These are phyloP conservation scores for Chydorus sphaericus DNA, from an alignment of 2,888 invertebrate genomes.

Conservation along the genomic window DNA sequence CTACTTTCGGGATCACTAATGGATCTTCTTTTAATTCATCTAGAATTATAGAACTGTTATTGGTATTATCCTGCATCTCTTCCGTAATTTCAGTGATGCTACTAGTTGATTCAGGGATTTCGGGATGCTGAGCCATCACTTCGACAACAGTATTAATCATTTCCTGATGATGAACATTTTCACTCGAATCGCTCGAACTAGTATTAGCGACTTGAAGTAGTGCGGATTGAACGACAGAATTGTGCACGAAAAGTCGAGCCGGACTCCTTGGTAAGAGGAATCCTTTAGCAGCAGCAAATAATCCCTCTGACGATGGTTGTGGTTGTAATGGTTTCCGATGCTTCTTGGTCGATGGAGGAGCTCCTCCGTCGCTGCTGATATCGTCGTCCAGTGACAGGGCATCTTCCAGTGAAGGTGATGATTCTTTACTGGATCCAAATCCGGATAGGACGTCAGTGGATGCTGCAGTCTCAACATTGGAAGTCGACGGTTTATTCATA, in stretches of 20 bases:
- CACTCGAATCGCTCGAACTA: too few relatives aligned
- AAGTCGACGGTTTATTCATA: not conserved
- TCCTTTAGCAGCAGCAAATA: not conserved
- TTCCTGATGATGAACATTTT: too few relatives aligned
- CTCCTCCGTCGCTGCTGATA: not conserved
- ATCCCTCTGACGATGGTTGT: not conserved
- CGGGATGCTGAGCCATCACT: too few relatives aligned
- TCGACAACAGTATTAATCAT: too few relatives aligned
- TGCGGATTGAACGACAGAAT: conserved; percentile 10
- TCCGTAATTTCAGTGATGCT: too few relatives aligned
- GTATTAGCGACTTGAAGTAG: not conserved
- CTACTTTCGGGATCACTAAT: too few relatives aligned
- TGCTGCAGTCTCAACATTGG: not conserved
- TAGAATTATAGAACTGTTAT: too few relatives aligned
- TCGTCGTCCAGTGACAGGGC: conserved; percentile 14
- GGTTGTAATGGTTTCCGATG: too few relatives aligned
- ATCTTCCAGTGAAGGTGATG: conserved; percentile 8
- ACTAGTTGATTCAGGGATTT: too few relatives aligned
- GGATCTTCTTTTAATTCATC: too few relatives aligned
- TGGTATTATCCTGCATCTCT: too few relatives aligned
- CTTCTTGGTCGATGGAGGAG: too few relatives aligned
- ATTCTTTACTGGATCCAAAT: conserved; percentile 13
- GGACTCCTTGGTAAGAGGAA: conserved; percentile 14
- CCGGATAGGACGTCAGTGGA: conserved; percentile 13
- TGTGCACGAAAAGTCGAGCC: conserved; percentile 14